Percentiles rank a stretch among this genome's conserved stretches.
Evolutionary conservation across 2,113 vertebrate genomes (phyloP).

Genomic region (Nothocercus nigrocapillus): DNA sequence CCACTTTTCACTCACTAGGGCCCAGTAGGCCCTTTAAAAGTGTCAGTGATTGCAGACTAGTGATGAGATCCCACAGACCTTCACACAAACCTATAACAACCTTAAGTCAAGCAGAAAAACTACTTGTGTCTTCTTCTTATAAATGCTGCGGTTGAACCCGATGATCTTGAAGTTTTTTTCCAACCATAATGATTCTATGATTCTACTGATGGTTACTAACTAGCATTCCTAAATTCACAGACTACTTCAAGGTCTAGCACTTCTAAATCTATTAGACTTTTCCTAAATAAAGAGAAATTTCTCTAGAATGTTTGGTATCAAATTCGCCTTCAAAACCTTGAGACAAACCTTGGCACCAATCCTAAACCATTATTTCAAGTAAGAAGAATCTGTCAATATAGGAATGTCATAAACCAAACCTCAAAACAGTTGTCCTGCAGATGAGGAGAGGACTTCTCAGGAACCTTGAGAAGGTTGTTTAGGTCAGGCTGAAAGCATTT

Average conservation of each 20-base stretch:
- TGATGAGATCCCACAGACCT: not conserved
- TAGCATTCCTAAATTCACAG: not conserved
- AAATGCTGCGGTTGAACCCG: not conserved
- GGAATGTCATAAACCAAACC: not conserved
- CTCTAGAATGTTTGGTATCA: not conserved
- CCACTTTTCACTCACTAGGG: not conserved
- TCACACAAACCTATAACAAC: not conserved
- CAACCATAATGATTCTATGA: no score
- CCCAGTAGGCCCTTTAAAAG: not conserved
- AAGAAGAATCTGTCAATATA: not conserved
- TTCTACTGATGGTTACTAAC: not conserved
- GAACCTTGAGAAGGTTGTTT: not conserved
- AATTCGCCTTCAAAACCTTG: not conserved
- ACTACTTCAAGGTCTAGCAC: not conserved
- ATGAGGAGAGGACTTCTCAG: not conserved
- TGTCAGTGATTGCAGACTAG: fast-evolving
- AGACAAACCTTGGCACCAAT: not conserved
- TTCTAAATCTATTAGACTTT: not conserved
- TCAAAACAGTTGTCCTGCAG: not conserved
- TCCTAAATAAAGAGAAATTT: not conserved
- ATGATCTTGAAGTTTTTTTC: no score
- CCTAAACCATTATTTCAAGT: not conserved
- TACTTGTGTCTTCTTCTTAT: not conserved
- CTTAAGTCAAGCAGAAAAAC: not conserved
- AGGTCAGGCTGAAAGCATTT: not conserved